phyloP scores from a whole-genome alignment of 1,140 invertebrate species.

The Drosophila aff. region DNA sequence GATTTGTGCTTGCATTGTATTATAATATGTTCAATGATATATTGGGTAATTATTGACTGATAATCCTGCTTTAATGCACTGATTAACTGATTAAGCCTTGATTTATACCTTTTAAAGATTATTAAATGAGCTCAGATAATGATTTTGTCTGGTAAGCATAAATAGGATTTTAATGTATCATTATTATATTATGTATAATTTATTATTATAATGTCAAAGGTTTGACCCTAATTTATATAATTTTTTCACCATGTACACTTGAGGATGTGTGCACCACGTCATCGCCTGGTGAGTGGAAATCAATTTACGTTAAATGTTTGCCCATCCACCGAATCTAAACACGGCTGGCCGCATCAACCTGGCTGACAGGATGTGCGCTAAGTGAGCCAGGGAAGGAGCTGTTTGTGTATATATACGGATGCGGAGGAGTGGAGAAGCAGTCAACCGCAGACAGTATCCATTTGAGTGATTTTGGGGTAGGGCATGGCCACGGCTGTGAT shows the following conservation, averaged over 20 bases:
- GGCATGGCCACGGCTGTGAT: conserved; percentile 5
- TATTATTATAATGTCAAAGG: neutral
- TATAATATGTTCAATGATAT: neutral
- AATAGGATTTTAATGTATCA: no score
- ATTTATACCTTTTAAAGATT: neutral
- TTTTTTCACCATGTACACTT: conserved; percentile 12
- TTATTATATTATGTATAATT: neutral
- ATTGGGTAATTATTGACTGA: neutral
- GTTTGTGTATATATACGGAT: neutral
- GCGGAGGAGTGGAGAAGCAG: conserved; percentile 18
- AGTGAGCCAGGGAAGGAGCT: conserved; percentile 31
- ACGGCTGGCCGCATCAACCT: conserved; percentile 28
- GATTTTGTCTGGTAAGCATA: neutral
- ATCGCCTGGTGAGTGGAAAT: conserved; percentile 65
- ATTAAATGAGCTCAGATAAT: neutral
- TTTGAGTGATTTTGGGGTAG: conserved; percentile 59
- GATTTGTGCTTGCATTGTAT: neutral
- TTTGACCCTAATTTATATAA: neutral
- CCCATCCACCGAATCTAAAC: conserved; percentile 63
- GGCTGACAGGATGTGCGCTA: conserved; percentile 40
- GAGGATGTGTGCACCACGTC: conserved; percentile 35
- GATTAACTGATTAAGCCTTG: neutral
- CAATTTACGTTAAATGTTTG: conserved; percentile 72
- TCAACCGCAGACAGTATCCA: conserved; percentile 59
- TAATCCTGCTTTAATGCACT: neutral